These are phyloP conservation scores for Heteromyza rotundicornis DNA, from an alignment of 2,888 invertebrate species.

Conservation along the genomic window DNA sequence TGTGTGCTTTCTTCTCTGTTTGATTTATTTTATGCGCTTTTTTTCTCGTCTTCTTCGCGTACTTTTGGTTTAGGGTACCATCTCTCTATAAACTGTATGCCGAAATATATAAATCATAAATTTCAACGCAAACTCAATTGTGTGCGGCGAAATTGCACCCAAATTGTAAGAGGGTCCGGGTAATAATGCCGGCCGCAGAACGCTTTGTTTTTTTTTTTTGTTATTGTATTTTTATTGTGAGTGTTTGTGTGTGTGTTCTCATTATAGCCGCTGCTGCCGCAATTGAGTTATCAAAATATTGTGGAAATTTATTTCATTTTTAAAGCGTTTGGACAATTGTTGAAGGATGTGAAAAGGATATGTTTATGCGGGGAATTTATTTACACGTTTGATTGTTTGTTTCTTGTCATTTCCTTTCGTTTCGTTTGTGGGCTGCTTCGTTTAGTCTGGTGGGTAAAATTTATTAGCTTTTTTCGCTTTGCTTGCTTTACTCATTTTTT, in stretches of 20 bases:
- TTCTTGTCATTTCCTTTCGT: no score
- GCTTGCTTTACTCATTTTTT: no score
- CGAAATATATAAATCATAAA: slow-evolving; percentile 54
- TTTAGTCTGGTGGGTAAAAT: no score
- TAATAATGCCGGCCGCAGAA: neutral
- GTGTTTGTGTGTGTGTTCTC: neutral
- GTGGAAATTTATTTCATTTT: slow-evolving; percentile 48
- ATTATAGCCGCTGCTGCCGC: slow-evolving; percentile 24
- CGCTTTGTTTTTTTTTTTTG: no score
- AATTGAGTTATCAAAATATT: slow-evolving; percentile 51
- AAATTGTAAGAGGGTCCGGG: neutral
- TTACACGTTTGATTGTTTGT: no score
- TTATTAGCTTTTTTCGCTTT: no score
- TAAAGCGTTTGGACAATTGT: slow-evolving; percentile 42
- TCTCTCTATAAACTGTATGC: slow-evolving; percentile 47
- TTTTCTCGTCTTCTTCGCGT: no score
- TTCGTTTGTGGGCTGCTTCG: no score
- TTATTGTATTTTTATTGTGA: no score
- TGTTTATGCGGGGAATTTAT: no score
- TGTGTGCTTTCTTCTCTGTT: slow-evolving; percentile 27
- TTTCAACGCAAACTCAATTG: slow-evolving; percentile 38
- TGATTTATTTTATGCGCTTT: no score
- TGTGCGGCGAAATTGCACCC: slow-evolving; percentile 1
- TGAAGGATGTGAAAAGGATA: neutral
- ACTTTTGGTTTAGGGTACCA: slow-evolving; percentile 33